Evolutionary conservation across 2,113 vertebrate species (phyloP), one percentile per base, ranked within the genome.

Genomic region (Atherinomorus stipes): DNA sequence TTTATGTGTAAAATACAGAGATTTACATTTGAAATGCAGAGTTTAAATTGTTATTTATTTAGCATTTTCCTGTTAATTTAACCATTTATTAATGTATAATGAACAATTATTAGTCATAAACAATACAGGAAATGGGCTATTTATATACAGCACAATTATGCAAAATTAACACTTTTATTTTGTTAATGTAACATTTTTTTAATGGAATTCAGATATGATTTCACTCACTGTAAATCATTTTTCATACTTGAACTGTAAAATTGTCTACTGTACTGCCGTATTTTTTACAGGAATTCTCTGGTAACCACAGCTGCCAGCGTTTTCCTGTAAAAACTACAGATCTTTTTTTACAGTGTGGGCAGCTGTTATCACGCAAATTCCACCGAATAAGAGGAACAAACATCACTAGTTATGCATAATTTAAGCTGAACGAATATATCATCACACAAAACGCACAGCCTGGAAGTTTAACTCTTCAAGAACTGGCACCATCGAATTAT

Each of bases 211-310:
- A 68, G 23, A 4, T 0, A 22, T 65, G 1, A 65, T 65, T 58
- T 57, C 18, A 53, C 34, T 54, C 56, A 45, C 37, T 68, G 49
- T 68, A 68, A 65, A 65, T 74, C 22, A 54, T 9, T 67, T 61
- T 67, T 54, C n/a, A 67, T 61, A 51, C 37, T 60, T 75, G 0
- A 9, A 45, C 56, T 1, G 54, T 64, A 52, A 52, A 44, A n/a
- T 67, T 34, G 47, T 42, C 25, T 67, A 40, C 34, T 59, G 28
- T 37, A 2, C 12, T 18, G 13, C 7, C 25, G 58, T 60, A 60
- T 21, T 25, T 42, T 60, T 60, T 7, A 60, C 58, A 60, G 58
- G 34, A 60, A 60, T n/a, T n/a, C 54, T 57, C 51, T 51, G 49
- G 51, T 53, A 53, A 34, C 28, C 28, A 57, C 28, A 57, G 28